Conservation (phyloP, 2,888 invertebrate genomes). For the Volucella inflata region DNA sequence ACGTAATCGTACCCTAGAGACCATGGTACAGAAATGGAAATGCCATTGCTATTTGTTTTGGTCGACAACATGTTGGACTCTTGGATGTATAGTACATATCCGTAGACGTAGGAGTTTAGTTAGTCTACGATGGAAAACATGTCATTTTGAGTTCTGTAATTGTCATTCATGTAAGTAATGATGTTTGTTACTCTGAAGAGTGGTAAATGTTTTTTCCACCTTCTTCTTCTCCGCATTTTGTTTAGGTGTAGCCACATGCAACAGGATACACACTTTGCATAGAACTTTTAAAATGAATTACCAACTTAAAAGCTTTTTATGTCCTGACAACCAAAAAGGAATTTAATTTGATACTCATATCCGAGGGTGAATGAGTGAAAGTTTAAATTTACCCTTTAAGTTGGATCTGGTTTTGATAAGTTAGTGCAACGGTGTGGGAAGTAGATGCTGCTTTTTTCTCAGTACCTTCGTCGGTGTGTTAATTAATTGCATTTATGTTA, state of each 20-base stretch:
- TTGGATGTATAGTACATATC: conserved; percentile 35
- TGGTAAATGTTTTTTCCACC: conserved; percentile 20
- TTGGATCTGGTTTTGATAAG: conserved; percentile 55
- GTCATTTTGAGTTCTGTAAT: conserved; percentile 59
- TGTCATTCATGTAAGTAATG: conserved; percentile 73
- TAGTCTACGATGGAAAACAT: conserved; percentile 15
- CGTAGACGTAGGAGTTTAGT: neutral
- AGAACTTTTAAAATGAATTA: conserved; percentile 58
- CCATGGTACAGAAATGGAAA: conserved; percentile 53
- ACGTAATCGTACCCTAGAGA: conserved; percentile 56
- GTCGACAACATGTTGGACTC: conserved; percentile 53
- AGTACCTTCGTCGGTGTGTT: conserved; percentile 37
- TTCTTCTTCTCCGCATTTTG: neutral
- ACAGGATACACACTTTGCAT: conserved; percentile 26
- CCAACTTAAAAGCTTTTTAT: conserved; percentile 56
- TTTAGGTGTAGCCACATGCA: conserved; percentile 19
- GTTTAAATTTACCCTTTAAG: conserved; percentile 60
- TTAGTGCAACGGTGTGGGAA: conserved; percentile 14
- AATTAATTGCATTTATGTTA: conserved; percentile 68
- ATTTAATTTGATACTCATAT: conserved; percentile 66
- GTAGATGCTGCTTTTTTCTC: conserved; percentile 4
- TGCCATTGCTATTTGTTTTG: conserved; percentile 58
- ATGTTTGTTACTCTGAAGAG: conserved; percentile 42
- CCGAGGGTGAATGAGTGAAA: conserved; percentile 48
- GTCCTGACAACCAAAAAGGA: conserved; percentile 55